Conservation (phyloP, 1,140 invertebrate genomes). For the Drosophila triauraria region DNA sequence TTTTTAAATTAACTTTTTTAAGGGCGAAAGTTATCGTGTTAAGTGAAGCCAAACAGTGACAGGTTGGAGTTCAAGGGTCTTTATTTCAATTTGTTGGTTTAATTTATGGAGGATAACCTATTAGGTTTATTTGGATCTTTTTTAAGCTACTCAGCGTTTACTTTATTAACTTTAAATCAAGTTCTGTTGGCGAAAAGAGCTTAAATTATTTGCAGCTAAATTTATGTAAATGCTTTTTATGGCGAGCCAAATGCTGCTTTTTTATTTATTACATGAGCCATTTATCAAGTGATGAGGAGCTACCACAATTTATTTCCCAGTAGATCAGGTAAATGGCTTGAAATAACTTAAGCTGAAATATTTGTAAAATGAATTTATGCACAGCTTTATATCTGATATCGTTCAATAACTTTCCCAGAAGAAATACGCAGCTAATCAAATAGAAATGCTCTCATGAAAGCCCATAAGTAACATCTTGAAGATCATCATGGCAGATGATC, state of each 20-base stretch:
- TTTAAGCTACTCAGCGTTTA: too few species aligned
- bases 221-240: constrained; percentile 11
- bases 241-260: background rate
- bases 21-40: background rate
- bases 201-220: background rate
- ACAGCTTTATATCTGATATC: constrained; percentile 11
- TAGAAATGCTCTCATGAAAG: too few species aligned
- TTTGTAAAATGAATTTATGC: constrained; percentile 9
- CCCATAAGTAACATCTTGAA: constrained; percentile 11
- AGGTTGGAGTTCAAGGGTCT: background rate
- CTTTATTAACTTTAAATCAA: constrained; percentile 5
- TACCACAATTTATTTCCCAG: background rate
- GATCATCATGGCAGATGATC: constrained; percentile 5
- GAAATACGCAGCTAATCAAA: constrained; percentile 26
- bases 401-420: constrained; percentile 21
- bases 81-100: background rate
- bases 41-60: background rate
- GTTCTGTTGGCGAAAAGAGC: background rate
- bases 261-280: constrained; percentile 11
- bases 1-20: constrained; percentile 8
- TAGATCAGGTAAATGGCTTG: constrained; percentile 1
- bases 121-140: too few species aligned
- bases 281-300: background rate
- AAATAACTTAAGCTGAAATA: constrained; percentile 21
- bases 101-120: background rate